These are phyloP conservation scores for Dasypus novemcinctus DNA, from an alignment of 2,113 vertebrate species.

Conservation along the genomic window DNA sequence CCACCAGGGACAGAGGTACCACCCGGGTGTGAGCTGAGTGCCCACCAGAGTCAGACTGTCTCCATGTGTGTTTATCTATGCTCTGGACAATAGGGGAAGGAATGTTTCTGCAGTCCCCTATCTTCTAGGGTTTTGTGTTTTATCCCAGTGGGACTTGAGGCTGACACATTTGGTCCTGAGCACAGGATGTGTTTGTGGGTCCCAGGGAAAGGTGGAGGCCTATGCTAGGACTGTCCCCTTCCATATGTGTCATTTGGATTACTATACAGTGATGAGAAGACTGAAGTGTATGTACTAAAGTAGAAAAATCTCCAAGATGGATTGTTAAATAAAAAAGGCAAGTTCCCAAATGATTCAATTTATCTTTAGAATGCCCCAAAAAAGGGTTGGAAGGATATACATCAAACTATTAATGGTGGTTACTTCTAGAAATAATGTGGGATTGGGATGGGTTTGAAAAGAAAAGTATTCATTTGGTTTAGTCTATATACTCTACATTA, in stretches of 20 bases:
- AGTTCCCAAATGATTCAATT: not conserved
- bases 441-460: not conserved
- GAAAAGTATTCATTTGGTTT: not conserved
- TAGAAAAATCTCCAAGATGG: not conserved
- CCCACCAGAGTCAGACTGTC: no score
- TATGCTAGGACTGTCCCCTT: no score
- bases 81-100: no score
- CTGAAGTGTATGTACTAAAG: not conserved
- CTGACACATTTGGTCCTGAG: no score
- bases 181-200: no score
- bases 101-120: no score
- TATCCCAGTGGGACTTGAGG: no score
- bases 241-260: not conserved
- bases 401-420: not conserved
- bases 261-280: not conserved
- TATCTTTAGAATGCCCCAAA: not conserved
- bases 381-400: not conserved
- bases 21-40: no score
- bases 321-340: not conserved
- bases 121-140: no score
- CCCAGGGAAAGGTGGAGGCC: no score
- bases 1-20: no score
- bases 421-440: not conserved
- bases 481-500: not conserved
- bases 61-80: no score